Base-by-base conservation (phyloP, 2,113 vertebrate species). In the Colistium nudipinnis region DNA sequence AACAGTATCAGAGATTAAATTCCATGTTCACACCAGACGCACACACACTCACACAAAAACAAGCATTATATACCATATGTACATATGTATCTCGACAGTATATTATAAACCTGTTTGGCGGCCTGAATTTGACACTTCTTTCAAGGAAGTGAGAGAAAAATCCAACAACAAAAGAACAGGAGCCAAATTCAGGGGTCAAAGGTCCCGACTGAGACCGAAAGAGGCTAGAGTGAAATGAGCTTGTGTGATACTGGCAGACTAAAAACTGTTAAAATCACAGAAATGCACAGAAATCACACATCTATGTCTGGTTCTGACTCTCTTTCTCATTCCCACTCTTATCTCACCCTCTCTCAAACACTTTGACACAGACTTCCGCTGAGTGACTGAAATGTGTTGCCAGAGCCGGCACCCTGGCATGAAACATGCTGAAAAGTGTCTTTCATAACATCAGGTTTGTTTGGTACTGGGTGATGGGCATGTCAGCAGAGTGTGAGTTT, bases 1-100 rank as follows among this genome's bases (percentile, higher is more conserved):
- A 89, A 83, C 65, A 64, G 71, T 83, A 86, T 84, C 80, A 84
- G 72, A 88, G 81, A 91, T 84, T 87, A 72, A 78, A 81, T 84
- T 88, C 82, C 81, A 77, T 74, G 76, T 80, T 78, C 17, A 53
- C 43, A 27, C 4, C 53, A 45, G 47, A 81, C 57, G 63, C 55
- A 64, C 39, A 59, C 44, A 56, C 60, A 74, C 67, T 63, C 44
- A 68, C 60, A 52, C 57, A 70, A 12, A 41, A 5, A 35, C 33
- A 35, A 9, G 10, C 33, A 35, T 10, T n/a, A 25, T 1, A 4
- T 7, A 33, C 45, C 33, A 52, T 28, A 48, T 45, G 16, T 30
- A 22, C 1, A 6, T 11, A 36, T 56, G 30, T 44, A 44, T 20
- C 54, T 31, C 14, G 35, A 14, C 24, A 44, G 5, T 7, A 66